A percentile compares a stretch with the other conserved stretches of the same genome.
Evolutionary conservation across 2,113 vertebrate genomes (phyloP).

Genomic region (Dascyllus trimaculatus): DNA sequence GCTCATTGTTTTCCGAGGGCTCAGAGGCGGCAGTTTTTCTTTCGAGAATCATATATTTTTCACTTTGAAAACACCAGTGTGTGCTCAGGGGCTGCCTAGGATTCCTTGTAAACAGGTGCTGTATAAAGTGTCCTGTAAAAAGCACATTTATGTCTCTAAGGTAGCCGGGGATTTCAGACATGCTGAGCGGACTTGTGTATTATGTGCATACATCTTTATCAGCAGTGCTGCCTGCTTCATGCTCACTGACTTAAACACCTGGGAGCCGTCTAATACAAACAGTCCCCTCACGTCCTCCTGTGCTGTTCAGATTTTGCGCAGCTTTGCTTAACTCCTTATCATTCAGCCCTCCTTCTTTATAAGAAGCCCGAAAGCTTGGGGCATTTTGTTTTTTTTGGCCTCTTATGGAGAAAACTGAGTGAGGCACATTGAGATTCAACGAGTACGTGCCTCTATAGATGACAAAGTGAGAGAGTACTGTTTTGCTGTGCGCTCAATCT

Average conservation of each 20-base stretch:
- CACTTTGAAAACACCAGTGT: not conserved
- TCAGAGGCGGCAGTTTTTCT: not conserved
- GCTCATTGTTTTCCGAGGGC: no score
- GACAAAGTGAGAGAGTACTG: no score
- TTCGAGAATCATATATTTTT: constrained; percentile 13
- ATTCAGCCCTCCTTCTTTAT: not conserved
- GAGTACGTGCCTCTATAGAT: no score
- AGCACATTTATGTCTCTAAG: constrained; percentile 11
- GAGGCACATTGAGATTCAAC: no score
- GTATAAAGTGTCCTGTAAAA: constrained; percentile 15
- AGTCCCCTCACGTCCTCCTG: constrained; percentile 23
- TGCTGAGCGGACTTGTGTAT: constrained; percentile 25
- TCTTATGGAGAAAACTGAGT: no score
- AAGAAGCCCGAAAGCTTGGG: no score
- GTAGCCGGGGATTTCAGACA: constrained; percentile 13
- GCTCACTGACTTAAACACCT: constrained; percentile 33
- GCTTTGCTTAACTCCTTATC: not conserved
- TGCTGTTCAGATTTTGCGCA: not conserved
- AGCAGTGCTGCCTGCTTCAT: constrained; percentile 15
- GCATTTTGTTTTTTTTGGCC: no score
- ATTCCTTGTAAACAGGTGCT: not conserved
- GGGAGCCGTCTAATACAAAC: constrained; percentile 35
- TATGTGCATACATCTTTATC: constrained; percentile 32
- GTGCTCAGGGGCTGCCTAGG: not conserved
- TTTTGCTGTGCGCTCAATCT: no score